Evolutionary conservation across 2,888 invertebrate genomes (phyloP).

Genomic region (Norana najaformis): DNA sequence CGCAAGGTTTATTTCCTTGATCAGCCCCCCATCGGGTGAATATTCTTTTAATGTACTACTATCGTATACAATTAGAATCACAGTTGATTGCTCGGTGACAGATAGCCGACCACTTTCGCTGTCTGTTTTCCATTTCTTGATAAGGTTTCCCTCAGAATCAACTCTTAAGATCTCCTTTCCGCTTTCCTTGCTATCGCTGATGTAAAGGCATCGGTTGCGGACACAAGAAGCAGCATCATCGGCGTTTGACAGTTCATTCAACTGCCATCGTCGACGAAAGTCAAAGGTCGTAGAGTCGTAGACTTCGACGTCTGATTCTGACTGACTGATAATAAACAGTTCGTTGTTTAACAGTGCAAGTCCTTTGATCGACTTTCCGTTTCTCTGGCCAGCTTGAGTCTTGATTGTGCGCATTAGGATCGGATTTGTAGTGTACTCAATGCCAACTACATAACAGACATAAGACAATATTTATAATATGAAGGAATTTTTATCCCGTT

Average conservation of each 20-base stretch:
- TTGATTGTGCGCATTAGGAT: not conserved
- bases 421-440: not conserved
- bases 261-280: not conserved
- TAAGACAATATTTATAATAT: not conserved
- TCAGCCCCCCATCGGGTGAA: not conserved
- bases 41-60: not conserved
- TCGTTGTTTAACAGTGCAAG: slow-evolving; percentile 18
- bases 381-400: not conserved
- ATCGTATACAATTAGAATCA: not conserved
- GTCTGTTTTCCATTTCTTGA: not conserved
- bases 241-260: not conserved
- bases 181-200: not conserved
- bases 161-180: not conserved
- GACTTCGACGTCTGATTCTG: not conserved
- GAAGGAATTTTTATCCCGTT: too few relatives aligned
- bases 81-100: not conserved
- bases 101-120: not conserved
- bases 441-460: not conserved
- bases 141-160: not conserved
- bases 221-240: not conserved
- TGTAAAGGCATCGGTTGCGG: slow-evolving; percentile 19
- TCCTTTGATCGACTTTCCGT: slow-evolving; percentile 16
- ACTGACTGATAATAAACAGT: not conserved
- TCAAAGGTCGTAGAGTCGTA: not conserved
- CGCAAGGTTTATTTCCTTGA: not conserved